These are phyloP conservation scores for Ptychodera flava DNA, from an alignment of 35 echinoderm and acorn worm species.

Conservation along the genomic window DNA sequence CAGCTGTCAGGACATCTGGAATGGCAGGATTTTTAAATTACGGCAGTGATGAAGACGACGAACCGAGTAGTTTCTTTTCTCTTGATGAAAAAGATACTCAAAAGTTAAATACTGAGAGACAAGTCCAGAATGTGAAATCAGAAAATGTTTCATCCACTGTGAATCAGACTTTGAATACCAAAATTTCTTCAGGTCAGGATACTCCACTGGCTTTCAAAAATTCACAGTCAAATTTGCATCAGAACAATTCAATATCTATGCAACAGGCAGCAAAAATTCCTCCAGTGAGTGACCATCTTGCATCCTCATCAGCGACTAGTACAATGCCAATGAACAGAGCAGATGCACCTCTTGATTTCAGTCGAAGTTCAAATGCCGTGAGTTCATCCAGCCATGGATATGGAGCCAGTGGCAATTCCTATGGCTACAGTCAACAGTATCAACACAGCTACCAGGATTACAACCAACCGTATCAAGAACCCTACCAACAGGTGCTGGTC, in stretches of 20 bases:
- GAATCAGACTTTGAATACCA: background rate
- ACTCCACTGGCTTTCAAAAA: background rate
- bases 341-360: background rate
- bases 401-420: background rate
- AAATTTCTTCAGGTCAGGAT: background rate
- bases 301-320: background rate
- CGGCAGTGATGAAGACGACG: conserved; percentile 46
- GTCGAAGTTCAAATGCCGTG: background rate
- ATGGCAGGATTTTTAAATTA: conserved; percentile 23
- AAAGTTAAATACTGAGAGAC: background rate
- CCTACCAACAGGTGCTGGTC: background rate
- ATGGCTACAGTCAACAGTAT: background rate
- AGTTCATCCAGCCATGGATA: conserved; percentile 10
- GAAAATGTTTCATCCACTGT: background rate
- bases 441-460: conserved; percentile 14
- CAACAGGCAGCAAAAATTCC: background rate
- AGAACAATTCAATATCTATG: background rate
- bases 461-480: conserved; percentile 24
- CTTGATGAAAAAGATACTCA: background rate
- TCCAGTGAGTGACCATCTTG: too few relatives aligned
- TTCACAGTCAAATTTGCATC: background rate
- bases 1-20: background rate
- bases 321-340: background rate
- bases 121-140: background rate
- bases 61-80: conserved; percentile 42